Base-by-base conservation (phyloP, 2,888 invertebrate genomes). In the Clusia tigrina region DNA sequence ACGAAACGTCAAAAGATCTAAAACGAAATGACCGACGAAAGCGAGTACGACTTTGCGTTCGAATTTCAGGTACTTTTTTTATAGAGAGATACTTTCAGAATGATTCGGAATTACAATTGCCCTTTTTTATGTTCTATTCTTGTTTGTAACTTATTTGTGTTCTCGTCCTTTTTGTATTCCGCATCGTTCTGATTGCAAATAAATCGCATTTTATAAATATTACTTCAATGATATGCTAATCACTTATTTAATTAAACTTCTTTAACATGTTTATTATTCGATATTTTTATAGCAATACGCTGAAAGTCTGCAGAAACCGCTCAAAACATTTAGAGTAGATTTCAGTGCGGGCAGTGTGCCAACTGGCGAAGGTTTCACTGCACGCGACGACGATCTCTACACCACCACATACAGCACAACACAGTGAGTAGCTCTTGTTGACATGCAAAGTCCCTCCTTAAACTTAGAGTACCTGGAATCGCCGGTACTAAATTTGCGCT, bases 31-130 rank as follows among this genome's bases (percentile, higher is more conserved):
- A 72, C 77, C 71, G 81, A 80, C 71, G 77, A 78, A 71, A 86
- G 87, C 81, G 88, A 89, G 76, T 89, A 89, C 84, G 87, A 89
- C 83, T 89, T 89, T 85, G 86, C 87, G 68, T 89, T 86, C 83
- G 89, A 89, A 84, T 88, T 88, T 85, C 86, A 87, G 89, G 89
- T 89, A 85, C 81, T n/a, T n/a, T n/a, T n/a, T n/a, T n/a, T n/a
- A n/a, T n/a, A n/a, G n/a, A n/a, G n/a, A n/a, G n/a, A n/a, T n/a
- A n/a, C n/a, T n/a, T n/a, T n/a, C n/a, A n/a, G n/a, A n/a, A n/a
- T n/a, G n/a, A n/a, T n/a, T n/a, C n/a, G n/a, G n/a, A n/a, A n/a
- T n/a, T n/a, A n/a, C n/a, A n/a, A n/a, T n/a, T n/a, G n/a, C n/a
- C n/a, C n/a, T n/a, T n/a, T n/a, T n/a, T n/a, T n/a, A n/a, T n/a